These are phyloP conservation scores for Grapholita molesta DNA, from an alignment of 1,140 invertebrate species.

Conservation along the genomic window DNA sequence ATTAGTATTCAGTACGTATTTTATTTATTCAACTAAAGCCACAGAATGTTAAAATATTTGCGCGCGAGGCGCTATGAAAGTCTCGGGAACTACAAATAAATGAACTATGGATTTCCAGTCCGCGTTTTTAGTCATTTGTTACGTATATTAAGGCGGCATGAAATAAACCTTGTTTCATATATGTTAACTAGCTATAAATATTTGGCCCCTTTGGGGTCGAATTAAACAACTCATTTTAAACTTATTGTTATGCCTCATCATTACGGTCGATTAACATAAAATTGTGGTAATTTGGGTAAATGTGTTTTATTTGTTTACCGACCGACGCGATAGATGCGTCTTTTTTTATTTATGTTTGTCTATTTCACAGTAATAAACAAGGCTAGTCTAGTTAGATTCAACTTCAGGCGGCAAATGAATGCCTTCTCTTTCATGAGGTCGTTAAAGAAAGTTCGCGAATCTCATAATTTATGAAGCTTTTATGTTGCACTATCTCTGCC, in stretches of 20 bases:
- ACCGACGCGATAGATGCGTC: no score
- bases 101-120: background rate
- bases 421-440: constrained; percentile 4
- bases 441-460: constrained; percentile 5
- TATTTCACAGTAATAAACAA: background rate
- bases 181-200: no score
- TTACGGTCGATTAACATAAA: no score
- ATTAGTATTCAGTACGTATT: constrained; percentile 16
- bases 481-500: background rate
- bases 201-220: no score
- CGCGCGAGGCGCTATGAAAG: background rate
- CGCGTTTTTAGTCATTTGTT: background rate
- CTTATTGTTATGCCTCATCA: no score
- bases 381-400: background rate
- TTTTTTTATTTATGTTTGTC: background rate
- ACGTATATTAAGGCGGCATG: background rate
- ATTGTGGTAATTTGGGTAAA: no score
- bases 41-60: background rate
- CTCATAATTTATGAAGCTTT: constrained; percentile 12
- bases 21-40: constrained; percentile 16
- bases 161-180: background rate
- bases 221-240: no score
- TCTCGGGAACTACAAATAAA: background rate
- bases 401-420: background rate
- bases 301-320: no score